Evolutionary conservation across 2,113 vertebrate species (phyloP).

Genomic region (Salvelinus namaycush): DNA sequence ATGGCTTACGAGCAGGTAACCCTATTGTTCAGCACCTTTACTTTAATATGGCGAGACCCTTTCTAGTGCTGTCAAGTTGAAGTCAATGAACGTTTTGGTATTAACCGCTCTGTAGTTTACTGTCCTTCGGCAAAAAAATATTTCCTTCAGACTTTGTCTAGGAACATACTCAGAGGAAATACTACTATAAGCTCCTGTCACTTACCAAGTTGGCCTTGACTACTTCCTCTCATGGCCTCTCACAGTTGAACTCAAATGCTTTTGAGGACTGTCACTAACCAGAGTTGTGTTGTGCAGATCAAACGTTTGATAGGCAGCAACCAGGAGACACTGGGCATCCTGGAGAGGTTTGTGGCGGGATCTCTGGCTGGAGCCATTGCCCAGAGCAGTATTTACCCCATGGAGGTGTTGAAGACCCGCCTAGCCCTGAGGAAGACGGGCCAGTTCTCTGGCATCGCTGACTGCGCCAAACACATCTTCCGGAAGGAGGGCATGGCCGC

Average conservation of each 20-base stretch:
- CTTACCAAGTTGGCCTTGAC: no score
- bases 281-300: constrained; percentile 72
- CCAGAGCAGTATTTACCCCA: constrained; percentile 97
- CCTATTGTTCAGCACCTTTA: not conserved
- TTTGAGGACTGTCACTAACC: not conserved
- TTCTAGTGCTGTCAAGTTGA: not conserved
- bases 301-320: constrained; percentile 89
- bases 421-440: constrained; percentile 89
- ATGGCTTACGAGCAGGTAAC: constrained; percentile 96
- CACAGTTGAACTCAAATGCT: no score
- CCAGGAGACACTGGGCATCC: constrained; percentile 88
- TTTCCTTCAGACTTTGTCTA: no score
- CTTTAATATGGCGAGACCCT: not conserved
- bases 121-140: no score
- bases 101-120: not conserved
- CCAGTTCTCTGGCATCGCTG: constrained; percentile 84
- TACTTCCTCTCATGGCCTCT: no score
- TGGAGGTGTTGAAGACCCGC: constrained; percentile 97
- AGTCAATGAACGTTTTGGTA: not conserved
- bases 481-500: constrained; percentile 83
- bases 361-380: constrained; percentile 90
- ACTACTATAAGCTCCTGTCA: no score
- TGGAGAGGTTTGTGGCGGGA: constrained; percentile 86
- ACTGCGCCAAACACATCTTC: constrained; percentile 87
- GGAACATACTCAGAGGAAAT: no score